A percentile compares a stretch with the other conserved stretches of the same genome.
Conservation (phyloP, 2,888 invertebrate species). For the Criorhina ranunculi region DNA sequence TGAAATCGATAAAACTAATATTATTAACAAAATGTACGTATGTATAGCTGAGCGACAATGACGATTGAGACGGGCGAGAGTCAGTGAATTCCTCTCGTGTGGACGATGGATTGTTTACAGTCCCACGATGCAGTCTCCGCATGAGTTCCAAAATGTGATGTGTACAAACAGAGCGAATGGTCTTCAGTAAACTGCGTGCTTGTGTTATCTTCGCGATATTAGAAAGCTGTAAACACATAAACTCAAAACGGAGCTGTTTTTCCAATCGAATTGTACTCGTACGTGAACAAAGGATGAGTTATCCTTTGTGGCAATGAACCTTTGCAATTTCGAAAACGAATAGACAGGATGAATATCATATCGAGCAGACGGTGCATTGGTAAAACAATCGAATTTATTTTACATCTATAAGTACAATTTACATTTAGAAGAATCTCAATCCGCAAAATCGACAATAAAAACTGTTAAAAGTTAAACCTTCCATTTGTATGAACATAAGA, state of each 20-base stretch:
- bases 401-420: no score
- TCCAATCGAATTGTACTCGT: background rate
- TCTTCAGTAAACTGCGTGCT: slow-evolving; percentile 10
- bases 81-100: slow-evolving; percentile 40
- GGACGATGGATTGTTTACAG: slow-evolving; percentile 65
- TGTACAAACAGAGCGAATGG: slow-evolving; percentile 25
- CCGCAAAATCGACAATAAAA: no score
- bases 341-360: no score
- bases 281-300: no score
- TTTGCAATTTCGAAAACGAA: no score
- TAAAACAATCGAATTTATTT: no score
- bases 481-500: no score
- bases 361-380: no score
- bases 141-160: slow-evolving; percentile 28
- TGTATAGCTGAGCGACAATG: slow-evolving; percentile 34
- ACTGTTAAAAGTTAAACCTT: no score
- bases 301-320: no score
- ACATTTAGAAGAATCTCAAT: no score
- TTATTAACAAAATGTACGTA: slow-evolving; percentile 59
- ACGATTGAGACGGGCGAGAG: slow-evolving; percentile 18
- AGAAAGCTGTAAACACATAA: slow-evolving; percentile 11
- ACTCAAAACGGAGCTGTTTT: background rate
- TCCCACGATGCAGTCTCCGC: slow-evolving; percentile 62
- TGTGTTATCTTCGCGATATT: background rate
- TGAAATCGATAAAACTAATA: slow-evolving; percentile 62